Evolutionary conservation across 37 sponge, comb jelly and placozoan species (phyloP), one percentile per base, ranked within the genome.

Genomic region (Chondrilla cf. caribensis): DNA sequence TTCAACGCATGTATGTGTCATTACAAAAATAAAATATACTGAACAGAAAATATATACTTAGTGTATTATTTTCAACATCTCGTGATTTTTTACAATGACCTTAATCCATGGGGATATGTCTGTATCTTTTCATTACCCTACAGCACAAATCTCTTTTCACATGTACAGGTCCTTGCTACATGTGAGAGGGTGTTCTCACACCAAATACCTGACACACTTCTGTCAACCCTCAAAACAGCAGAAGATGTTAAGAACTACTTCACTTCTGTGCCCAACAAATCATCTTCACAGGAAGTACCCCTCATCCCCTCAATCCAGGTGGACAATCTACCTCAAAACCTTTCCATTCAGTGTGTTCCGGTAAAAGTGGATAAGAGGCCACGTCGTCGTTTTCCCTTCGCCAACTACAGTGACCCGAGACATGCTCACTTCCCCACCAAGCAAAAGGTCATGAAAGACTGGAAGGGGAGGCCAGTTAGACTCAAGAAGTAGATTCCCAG

Each of bases 361-460:
- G 41, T 26, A 0, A 55, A 54, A 62, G 57, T 54, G 24, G 19
- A 8, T 9, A 40, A 58, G 65, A 77, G 78, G 41, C 35, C 29
- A 2, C 59, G 40, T 22, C 2, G n/a, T 0, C 71, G 91, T 62
- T 18, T 22, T 14, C 81, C 91, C 0, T 90, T 90, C 44, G 83
- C 83, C 42, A 90, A 90, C 84, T 90, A 65, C 71, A 38, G 37
- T 36, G 44, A 81, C 38, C 87, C 84, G 0, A 65, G 60, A 35
- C 87, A 86, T 60, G 83, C 84, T 18, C 79, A 83, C 25, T 90
- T 86, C 58, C 87, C 77, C 2, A 80, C 35, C 64, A 86, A 84
- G 58, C 24, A 37, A 17, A 73, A 73, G 76, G 44, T 41, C 21
- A n/a, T 29, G 18, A 51, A 79, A 60, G 38, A 84, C 78, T 77